Conservation (phyloP, 2,113 vertebrate species). For the Romanogobio albipinnatus region DNA sequence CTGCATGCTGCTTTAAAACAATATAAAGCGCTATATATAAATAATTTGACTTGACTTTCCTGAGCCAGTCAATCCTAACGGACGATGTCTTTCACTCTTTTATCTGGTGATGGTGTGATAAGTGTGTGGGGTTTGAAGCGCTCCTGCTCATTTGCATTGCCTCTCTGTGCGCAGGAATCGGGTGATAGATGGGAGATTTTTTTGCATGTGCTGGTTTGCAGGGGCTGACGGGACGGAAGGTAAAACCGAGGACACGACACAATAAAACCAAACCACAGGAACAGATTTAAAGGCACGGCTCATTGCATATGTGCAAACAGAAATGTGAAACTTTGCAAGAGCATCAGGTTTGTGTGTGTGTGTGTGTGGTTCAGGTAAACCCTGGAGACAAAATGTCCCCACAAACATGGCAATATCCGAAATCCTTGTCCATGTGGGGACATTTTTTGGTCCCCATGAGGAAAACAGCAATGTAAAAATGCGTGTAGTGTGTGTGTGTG, state of each 20-base stretch:
- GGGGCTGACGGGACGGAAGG: neutral
- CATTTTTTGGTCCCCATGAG: too few species aligned
- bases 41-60: too few species aligned
- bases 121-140: neutral
- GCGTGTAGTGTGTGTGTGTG: too few species aligned
- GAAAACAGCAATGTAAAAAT: too few species aligned
- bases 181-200: neutral
- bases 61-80: neutral
- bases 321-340: conserved; percentile 16
- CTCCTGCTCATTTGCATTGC: conserved; percentile 1
- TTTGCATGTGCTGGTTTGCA: conserved; percentile 26
- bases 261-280: conserved; percentile 21
- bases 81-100: neutral
- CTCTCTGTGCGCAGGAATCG: neutral
- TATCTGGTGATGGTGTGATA: conserved; percentile 8
- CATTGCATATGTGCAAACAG: neutral
- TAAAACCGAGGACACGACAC: neutral
- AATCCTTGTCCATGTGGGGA: too few species aligned
- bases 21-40: too few species aligned
- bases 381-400: too few species aligned
- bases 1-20: too few species aligned
- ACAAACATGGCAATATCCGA: too few species aligned
- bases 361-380: neutral
- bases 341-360: neutral
- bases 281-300: conserved; percentile 26